These are phyloP conservation scores for Menidia menidia DNA, from an alignment of 2,797 vertebrate species.

Conservation along the genomic window DNA sequence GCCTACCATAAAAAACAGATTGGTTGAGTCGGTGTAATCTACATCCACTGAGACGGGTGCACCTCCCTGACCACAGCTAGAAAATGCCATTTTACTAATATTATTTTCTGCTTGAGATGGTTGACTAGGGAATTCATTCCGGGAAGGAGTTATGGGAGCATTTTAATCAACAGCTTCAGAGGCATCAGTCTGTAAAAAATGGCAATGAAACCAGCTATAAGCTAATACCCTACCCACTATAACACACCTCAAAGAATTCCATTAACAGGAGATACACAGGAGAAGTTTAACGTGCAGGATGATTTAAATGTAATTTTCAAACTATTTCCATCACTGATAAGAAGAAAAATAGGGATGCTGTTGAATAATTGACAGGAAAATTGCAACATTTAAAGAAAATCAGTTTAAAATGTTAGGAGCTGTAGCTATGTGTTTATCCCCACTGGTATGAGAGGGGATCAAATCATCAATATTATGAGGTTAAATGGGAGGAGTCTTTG, in stretches of 20 bases:
- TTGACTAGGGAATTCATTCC: conserved; percentile 45
- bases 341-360: neutral
- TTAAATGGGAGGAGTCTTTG: neutral
- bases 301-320: conserved; percentile 35
- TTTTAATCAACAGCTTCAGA: conserved; percentile 67
- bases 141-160: conserved; percentile 45
- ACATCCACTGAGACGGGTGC: conserved; percentile 31
- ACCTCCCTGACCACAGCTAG: conserved; percentile 36
- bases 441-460: neutral
- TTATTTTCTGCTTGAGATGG: conserved; percentile 50
- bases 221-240: conserved; percentile 51
- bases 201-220: conserved; percentile 50
- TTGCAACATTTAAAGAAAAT: conserved; percentile 6
- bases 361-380: conserved; percentile 15
- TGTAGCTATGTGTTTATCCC: neutral
- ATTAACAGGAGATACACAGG: conserved; percentile 42
- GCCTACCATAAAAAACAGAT: conserved; percentile 45
- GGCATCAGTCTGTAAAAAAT: conserved; percentile 54
- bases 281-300: conserved; percentile 39
- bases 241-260: conserved; percentile 47
- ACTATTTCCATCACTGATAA: conserved; percentile 3
- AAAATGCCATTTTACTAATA: conserved; percentile 54
- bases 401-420: neutral
- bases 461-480: conserved; percentile 7
- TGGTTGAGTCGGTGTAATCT: conserved; percentile 31